Conservation (phyloP, 2,888 invertebrate species). For the Cotesia congregata region DNA sequence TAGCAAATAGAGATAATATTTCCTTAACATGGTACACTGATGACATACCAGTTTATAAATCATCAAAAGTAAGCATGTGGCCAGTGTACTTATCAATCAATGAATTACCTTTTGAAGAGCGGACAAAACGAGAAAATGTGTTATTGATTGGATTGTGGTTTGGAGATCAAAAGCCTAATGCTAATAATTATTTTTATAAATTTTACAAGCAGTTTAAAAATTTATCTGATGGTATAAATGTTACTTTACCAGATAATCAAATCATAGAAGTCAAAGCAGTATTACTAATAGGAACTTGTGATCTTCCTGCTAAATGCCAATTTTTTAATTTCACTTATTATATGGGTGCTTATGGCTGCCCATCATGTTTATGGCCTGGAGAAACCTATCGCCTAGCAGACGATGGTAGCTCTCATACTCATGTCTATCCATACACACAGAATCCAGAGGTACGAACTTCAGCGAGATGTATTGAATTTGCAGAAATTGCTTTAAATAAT, state of each 20-base stretch:
- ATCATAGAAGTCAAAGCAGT: constrained; percentile 14
- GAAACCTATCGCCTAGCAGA: not conserved
- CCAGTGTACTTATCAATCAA: constrained; percentile 33
- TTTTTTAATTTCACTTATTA: constrained; percentile 4
- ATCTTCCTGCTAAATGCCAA: constrained; percentile 2
- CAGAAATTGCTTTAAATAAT: not conserved
- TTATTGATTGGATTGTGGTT: constrained; percentile 1
- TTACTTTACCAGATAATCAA: constrained; percentile 6
- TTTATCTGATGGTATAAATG: not conserved
- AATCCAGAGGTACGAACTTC: constrained; percentile 31
- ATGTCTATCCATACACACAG: constrained; percentile 32
- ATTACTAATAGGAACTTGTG: constrained; percentile 12
- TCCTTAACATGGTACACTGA: constrained; percentile 37
- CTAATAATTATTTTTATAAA: constrained; percentile 8
- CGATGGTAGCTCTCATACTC: not conserved
- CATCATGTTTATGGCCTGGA: not conserved
- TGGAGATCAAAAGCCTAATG: not conserved
- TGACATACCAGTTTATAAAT: constrained; percentile 33
- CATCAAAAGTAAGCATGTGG: constrained; percentile 32
- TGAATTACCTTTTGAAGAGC: constrained; percentile 36
- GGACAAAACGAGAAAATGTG: constrained; percentile 26
- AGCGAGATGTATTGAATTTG: constrained; percentile 2
- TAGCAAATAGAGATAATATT: constrained; percentile 30
- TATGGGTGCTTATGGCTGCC: constrained; percentile 7
- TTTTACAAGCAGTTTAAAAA: constrained; percentile 11